phyloP scores from a whole-genome alignment of 2,888 invertebrate genomes.

The Anoncus sp. region DNA sequence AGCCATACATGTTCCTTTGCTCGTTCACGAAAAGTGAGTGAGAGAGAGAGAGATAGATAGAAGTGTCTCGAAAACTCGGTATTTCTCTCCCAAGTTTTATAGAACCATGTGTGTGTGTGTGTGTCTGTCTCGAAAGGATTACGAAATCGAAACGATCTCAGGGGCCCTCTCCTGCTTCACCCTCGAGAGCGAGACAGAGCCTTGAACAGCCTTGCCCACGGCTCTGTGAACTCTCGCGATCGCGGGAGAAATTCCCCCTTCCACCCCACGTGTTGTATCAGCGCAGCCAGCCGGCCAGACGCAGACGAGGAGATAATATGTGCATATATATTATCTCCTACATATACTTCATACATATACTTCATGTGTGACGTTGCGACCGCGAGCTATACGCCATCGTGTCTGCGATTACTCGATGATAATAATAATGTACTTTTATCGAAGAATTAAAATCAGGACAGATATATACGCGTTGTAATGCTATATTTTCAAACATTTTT shows the following conservation, averaged over 20 bases:
- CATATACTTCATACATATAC: not conserved
- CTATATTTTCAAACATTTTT: not conserved
- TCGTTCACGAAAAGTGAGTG: not conserved
- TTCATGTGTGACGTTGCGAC: not conserved
- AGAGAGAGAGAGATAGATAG: not conserved
- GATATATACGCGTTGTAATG: not conserved
- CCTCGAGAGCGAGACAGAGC: slow-evolving; percentile 65
- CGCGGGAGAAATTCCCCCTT: slow-evolving; percentile 22
- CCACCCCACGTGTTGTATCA: slow-evolving; percentile 47
- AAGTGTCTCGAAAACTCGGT: slow-evolving; percentile 20
- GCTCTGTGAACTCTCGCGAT: slow-evolving; percentile 46
- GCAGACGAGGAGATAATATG: slow-evolving; percentile 45
- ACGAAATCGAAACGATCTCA: slow-evolving; percentile 55
- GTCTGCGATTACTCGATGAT: not conserved
- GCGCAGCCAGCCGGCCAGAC: slow-evolving; percentile 39
- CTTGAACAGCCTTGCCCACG: slow-evolving; percentile 80
- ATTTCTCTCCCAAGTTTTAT: slow-evolving; percentile 46
- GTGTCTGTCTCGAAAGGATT: slow-evolving; percentile 55
- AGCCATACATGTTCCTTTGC: not conserved
- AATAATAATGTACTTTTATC: not conserved
- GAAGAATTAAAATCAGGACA: not conserved
- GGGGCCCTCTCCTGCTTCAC: too few relatives aligned
- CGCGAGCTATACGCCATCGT: not conserved
- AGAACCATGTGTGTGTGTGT: slow-evolving; percentile 25
- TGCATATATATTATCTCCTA: too few relatives aligned